Evolutionary conservation across 2,797 vertebrate genomes (phyloP).

Genomic region (Salarias fasciatus): DNA sequence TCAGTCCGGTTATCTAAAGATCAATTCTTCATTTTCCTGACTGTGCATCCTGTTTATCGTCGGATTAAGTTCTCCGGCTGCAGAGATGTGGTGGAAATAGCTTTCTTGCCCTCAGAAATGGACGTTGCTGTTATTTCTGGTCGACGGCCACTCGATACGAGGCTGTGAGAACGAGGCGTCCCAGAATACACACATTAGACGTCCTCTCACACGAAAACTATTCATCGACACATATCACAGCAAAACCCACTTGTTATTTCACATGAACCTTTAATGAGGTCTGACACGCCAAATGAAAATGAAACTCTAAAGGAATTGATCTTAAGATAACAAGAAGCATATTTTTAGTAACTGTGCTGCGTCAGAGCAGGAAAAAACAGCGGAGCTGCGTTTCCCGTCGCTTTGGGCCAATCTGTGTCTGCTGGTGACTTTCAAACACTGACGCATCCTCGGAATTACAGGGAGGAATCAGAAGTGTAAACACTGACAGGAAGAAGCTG

Average conservation of each 20-base stretch:
- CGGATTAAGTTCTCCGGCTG: background rate
- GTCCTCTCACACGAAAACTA: conserved; percentile 1
- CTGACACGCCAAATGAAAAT: too few relatives aligned
- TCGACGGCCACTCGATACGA: background rate
- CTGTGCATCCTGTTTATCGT: background rate
- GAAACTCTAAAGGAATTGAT: conserved; percentile 19
- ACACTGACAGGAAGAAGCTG: conserved; percentile 10
- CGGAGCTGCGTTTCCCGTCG: too few relatives aligned
- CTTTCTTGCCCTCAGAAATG: conserved; percentile 11
- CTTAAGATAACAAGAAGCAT: conserved; percentile 14
- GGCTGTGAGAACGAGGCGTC: background rate
- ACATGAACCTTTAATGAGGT: conserved; percentile 1
- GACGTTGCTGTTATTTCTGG: conserved; percentile 8
- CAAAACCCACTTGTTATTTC: background rate
- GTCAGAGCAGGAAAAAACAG: too few relatives aligned
- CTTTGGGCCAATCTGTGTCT: background rate
- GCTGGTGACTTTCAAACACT: background rate
- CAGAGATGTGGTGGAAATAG: background rate
- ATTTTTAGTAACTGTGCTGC: background rate
- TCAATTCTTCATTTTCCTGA: background rate
- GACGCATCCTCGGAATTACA: background rate
- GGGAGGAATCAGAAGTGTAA: conserved; percentile 20
- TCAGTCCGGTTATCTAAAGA: conserved; percentile 13
- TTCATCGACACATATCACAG: background rate
- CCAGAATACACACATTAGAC: conserved; percentile 4